These are phyloP conservation scores for Enteromius paludinosus DNA, from an alignment of 2,797 vertebrate species.

Conservation along the genomic window DNA sequence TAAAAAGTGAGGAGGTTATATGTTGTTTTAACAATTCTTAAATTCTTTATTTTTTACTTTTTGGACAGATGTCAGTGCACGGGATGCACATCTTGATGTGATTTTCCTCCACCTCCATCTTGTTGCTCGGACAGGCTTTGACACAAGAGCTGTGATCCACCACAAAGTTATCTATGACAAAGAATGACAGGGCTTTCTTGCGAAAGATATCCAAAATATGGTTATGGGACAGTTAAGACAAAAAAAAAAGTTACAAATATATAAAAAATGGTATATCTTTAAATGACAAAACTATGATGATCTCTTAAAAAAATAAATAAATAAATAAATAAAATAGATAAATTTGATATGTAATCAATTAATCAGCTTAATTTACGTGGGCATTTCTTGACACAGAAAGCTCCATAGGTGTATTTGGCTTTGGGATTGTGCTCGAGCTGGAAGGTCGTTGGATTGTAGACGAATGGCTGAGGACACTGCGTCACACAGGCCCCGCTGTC, in stretches of 20 bases:
- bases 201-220: neutral
- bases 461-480: slow-evolving; percentile 94
- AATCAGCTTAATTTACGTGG: slow-evolving; percentile 79
- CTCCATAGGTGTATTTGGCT: slow-evolving; percentile 96
- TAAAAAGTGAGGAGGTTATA: neutral
- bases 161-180: slow-evolving; percentile 89
- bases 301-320: neutral
- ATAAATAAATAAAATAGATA: no score
- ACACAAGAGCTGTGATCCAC: slow-evolving; percentile 97
- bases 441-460: slow-evolving; percentile 95
- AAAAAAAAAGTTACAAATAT: no score
- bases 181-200: neutral
- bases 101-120: slow-evolving; percentile 98
- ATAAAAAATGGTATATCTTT: neutral
- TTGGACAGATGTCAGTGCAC: slow-evolving; percentile 97
- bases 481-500: slow-evolving; percentile 97
- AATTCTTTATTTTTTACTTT: slow-evolving; percentile 78
- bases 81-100: slow-evolving; percentile 94
- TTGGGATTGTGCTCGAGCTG: slow-evolving; percentile 94
- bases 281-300: no score
- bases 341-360: neutral
- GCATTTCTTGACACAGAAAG: slow-evolving; percentile 97
- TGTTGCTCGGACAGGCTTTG: slow-evolving; percentile 94
- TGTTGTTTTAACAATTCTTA: neutral
- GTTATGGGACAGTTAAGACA: no score